Conservation (phyloP, 2,113 vertebrate species). For the Hypocryptadius cinnamomeus region DNA sequence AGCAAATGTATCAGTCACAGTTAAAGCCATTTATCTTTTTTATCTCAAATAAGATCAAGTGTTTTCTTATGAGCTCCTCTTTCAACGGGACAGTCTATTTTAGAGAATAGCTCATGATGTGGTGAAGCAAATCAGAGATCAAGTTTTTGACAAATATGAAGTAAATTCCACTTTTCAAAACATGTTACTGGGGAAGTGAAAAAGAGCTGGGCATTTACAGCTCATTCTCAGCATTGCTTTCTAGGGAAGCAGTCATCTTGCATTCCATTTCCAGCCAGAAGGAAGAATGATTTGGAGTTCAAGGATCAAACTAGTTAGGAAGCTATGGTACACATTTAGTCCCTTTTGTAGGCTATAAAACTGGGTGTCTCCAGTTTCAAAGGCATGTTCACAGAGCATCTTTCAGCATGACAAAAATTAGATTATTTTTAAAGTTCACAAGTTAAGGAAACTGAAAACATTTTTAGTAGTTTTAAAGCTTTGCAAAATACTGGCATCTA, state of each 20-base stretch:
- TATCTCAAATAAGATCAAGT: neutral
- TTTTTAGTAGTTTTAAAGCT: neutral
- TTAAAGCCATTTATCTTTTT: neutral
- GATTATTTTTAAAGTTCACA: neutral
- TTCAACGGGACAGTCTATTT: neutral
- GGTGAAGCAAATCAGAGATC: neutral
- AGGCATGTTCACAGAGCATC: neutral
- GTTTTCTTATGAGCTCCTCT: neutral
- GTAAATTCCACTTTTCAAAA: neutral
- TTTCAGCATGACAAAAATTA: constrained; percentile 28
- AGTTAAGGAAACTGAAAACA: constrained; percentile 30
- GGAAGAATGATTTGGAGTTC: constrained; percentile 54
- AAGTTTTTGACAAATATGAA: neutral
- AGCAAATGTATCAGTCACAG: neutral
- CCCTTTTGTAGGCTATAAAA: constrained; percentile 23
- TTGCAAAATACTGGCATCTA: neutral
- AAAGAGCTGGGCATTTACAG: neutral
- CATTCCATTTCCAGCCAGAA: constrained; percentile 47
- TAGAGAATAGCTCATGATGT: neutral
- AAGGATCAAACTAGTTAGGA: constrained; percentile 63
- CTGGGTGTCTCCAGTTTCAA: constrained; percentile 18
- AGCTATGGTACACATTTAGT: constrained; percentile 40
- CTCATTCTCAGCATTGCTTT: constrained; percentile 43
- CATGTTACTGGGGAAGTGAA: neutral
- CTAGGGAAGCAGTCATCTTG: constrained; percentile 53